Conservation (phyloP, 2,113 vertebrate genomes). For the Piprites chloris region DNA sequence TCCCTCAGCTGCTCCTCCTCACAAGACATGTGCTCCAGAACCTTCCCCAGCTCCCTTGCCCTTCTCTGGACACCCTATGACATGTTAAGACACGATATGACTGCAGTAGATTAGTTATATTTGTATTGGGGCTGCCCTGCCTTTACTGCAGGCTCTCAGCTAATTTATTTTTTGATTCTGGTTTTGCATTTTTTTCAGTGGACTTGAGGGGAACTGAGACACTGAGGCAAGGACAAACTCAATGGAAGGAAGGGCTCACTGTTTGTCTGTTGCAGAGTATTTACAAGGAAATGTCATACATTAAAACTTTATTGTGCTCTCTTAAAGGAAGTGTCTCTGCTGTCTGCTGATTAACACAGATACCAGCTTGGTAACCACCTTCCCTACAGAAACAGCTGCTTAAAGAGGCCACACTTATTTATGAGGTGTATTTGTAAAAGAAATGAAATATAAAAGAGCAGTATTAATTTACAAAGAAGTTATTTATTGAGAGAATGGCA, state of each 20-base stretch:
- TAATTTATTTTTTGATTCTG: neutral
- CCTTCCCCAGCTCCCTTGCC: neutral
- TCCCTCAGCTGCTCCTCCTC: neutral
- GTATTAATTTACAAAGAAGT: neutral
- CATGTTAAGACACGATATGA: neutral
- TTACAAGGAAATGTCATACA: neutral
- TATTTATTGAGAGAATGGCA: neutral
- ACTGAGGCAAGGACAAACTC: neutral
- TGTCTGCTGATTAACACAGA: neutral
- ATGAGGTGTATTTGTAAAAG: neutral
- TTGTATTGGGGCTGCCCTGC: neutral
- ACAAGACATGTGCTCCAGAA: neutral
- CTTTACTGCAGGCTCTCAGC: neutral
- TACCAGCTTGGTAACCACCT: neutral
- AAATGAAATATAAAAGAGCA: neutral
- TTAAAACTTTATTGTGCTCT: neutral
- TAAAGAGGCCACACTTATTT: neutral
- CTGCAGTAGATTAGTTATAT: neutral
- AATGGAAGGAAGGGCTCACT: neutral
- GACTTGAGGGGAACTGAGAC: neutral
- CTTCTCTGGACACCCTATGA: neutral
- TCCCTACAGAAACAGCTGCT: neutral
- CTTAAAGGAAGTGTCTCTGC: neutral
- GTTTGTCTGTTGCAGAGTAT: neutral
- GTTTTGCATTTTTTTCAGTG: rapidly evolving